Conservation (phyloP, 2,797 vertebrate genomes). For the Scleropages formosus region DNA sequence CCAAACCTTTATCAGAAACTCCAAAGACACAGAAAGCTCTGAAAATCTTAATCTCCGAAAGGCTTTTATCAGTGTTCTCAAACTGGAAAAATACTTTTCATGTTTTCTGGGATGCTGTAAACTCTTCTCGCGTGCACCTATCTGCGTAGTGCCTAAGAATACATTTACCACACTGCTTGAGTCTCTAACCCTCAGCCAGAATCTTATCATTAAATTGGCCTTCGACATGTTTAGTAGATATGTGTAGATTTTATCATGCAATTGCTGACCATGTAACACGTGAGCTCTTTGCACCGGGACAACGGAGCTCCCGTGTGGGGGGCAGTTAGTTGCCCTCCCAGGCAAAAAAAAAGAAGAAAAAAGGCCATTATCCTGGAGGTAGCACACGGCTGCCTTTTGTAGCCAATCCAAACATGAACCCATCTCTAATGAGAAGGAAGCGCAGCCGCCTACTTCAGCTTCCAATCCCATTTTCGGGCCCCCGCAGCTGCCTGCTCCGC, state of each 20-base stretch:
- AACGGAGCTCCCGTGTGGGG: neutral
- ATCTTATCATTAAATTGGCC: too few relatives aligned
- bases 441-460: slow-evolving; percentile 61
- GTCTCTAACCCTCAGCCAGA: too few relatives aligned
- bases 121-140: too few relatives aligned
- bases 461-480: slow-evolving; percentile 72
- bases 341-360: neutral
- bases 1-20: too few relatives aligned
- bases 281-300: neutral
- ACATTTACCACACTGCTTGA: too few relatives aligned
- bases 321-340: neutral
- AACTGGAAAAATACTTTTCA: too few relatives aligned
- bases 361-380: slow-evolving; percentile 50
- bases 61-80: too few relatives aligned
- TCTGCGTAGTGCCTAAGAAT: too few relatives aligned
- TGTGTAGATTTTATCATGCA: neutral
- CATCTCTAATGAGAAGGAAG: slow-evolving; percentile 55
- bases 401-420: slow-evolving; percentile 75
- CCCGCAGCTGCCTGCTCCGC: slow-evolving; percentile 79
- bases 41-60: too few relatives aligned
- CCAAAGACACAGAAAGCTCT: too few relatives aligned
- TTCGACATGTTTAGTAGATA: neutral
- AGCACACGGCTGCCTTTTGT: slow-evolving; percentile 73
- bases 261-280: neutral
- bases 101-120: too few relatives aligned